A percentile compares a stretch with the other conserved stretches of the same genome.
Evolutionary conservation across 2,888 invertebrate species (phyloP).

Genomic region (Sinelater perroti): DNA sequence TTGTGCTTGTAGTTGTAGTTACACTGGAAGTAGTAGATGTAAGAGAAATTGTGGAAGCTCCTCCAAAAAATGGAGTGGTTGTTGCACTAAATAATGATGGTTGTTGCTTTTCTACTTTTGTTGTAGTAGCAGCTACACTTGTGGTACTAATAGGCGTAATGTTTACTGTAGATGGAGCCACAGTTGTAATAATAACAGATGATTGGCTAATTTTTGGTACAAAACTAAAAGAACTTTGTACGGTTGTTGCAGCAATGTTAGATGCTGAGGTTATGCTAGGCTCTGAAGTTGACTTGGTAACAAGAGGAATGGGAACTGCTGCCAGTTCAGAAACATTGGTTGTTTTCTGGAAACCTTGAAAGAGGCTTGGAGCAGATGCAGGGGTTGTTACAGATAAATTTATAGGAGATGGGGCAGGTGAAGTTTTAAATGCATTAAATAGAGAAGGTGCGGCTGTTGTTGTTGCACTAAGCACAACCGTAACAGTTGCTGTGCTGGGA

Average conservation of each 20-base stretch:
- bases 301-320: background rate
- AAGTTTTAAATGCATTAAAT: conserved; percentile 5
- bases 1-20: background rate
- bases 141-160: too few species aligned
- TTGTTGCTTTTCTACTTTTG: background rate
- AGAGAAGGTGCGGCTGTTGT: conserved; percentile 19
- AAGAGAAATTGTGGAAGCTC: conserved; percentile 3
- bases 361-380: background rate
- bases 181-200: conserved; percentile 5
- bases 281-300: background rate
- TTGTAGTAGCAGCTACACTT: background rate
- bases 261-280: conserved; percentile 36
- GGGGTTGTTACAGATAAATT: conserved; percentile 20
- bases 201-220: conserved; percentile 58
- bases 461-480: conserved; percentile 22
- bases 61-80: conserved; percentile 19
- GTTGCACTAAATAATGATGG: conserved; percentile 9
- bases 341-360: background rate
- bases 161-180: too few species aligned
- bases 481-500: conserved; percentile 10
- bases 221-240: conserved; percentile 20
- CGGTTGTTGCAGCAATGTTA: conserved; percentile 50
- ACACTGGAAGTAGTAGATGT: conserved; percentile 2
- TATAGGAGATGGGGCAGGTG: conserved; percentile 40
- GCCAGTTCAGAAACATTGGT: background rate